A percentile compares a stretch with the other conserved stretches of the same genome.
These are phyloP conservation scores for Drosophila sordidula DNA, from an alignment of 2,888 invertebrate species.

Conservation along the genomic window DNA sequence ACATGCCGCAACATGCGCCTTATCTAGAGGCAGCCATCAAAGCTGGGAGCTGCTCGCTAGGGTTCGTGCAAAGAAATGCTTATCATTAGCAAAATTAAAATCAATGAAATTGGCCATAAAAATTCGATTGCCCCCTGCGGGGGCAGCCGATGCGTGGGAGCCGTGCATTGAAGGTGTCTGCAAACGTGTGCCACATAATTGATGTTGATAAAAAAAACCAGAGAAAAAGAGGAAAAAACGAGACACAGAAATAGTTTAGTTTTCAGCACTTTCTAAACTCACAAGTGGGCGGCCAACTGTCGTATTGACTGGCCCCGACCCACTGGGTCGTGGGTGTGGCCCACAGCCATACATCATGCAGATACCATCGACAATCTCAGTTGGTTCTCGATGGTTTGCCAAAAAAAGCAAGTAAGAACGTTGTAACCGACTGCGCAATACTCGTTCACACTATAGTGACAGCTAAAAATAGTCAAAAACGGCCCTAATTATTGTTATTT, in stretches of 20 bases:
- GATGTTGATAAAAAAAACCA: constrained; percentile 45
- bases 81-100: constrained; percentile 79
- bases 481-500: too few species aligned
- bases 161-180: constrained; percentile 51
- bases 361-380: constrained; percentile 58
- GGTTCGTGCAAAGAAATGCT: constrained; percentile 71
- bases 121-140: constrained; percentile 59
- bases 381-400: constrained; percentile 59
- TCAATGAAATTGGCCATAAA: constrained; percentile 79
- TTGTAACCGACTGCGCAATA: too few species aligned
- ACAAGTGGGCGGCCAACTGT: constrained; percentile 36
- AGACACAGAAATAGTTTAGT: constrained; percentile 70
- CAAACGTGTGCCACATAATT: constrained; percentile 76
- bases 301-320: constrained; percentile 8
- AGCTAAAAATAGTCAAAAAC: too few species aligned
- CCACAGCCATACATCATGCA: constrained; percentile 60
- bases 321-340: constrained; percentile 50
- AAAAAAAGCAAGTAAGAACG: constrained; percentile 14
- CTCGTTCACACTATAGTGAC: too few species aligned
- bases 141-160: constrained; percentile 65
- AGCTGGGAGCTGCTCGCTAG: constrained; percentile 3
- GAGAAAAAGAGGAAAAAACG: background rate
- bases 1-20: constrained; percentile 66
- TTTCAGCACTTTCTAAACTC: constrained; percentile 71
- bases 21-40: constrained; percentile 53